These are phyloP conservation scores for Pachypeltis micranthus DNA, from an alignment of 1,140 invertebrate genomes.

Conservation along the genomic window DNA sequence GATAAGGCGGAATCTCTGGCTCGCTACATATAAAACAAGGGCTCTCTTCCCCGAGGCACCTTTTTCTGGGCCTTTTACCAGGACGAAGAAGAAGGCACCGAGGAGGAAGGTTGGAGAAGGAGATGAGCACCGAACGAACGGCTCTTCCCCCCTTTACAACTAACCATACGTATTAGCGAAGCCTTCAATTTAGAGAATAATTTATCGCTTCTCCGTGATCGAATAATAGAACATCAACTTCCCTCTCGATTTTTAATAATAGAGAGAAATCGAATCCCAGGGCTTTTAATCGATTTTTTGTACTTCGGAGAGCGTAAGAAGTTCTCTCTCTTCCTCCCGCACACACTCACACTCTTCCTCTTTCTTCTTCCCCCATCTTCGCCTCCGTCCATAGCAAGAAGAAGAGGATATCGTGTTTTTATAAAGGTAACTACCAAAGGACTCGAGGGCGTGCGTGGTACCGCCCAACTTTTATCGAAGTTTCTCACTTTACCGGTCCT, in stretches of 20 bases:
- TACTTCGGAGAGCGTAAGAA: not conserved
- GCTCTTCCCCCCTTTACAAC: not conserved
- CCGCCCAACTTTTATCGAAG: slow-evolving; percentile 5
- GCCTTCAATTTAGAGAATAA: slow-evolving; percentile 12
- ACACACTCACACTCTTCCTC: not conserved
- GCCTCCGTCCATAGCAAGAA: not conserved
- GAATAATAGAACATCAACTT: slow-evolving; percentile 14
- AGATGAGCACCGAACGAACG: too few species aligned
- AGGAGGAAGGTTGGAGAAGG: too few species aligned
- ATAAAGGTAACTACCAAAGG: not conserved
- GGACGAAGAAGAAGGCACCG: too few species aligned
- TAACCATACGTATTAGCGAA: slow-evolving; percentile 16
- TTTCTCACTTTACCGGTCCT: slow-evolving; percentile 6
- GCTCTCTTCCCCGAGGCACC: not conserved
- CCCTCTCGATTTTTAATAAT: slow-evolving; percentile 15
- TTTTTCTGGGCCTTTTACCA: not conserved
- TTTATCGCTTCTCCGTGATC: slow-evolving; percentile 12
- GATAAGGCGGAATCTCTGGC: too few species aligned
- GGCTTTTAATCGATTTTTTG: slow-evolving; percentile 14
- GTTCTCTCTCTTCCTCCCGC: not conserved
- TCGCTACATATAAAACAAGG: too few species aligned
- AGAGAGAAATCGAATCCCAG: slow-evolving; percentile 13
- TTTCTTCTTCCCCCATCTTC: not conserved
- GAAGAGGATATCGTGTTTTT: slow-evolving; percentile 3
- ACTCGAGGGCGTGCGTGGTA: not conserved